These are phyloP conservation scores for Drosophila mayaguana DNA, from an alignment of 2,888 invertebrate genomes.

Conservation along the genomic window DNA sequence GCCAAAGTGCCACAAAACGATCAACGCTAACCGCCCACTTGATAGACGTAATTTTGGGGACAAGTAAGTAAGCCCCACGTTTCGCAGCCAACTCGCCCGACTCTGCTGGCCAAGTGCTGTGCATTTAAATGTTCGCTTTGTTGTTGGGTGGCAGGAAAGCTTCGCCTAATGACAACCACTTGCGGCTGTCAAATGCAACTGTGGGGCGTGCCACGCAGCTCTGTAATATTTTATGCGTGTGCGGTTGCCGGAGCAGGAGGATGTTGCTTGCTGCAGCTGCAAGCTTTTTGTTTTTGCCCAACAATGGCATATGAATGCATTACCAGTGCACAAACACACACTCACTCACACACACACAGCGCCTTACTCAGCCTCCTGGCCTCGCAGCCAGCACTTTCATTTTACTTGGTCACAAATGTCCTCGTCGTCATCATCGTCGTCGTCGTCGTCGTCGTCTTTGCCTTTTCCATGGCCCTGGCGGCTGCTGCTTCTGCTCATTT, in stretches of 20 bases:
- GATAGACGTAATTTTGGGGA: conserved; percentile 72
- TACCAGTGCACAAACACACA: conserved; percentile 37
- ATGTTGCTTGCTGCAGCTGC: conserved; percentile 6
- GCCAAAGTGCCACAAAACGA: conserved; percentile 73
- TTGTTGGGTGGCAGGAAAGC: conserved; percentile 49
- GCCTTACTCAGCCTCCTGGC: conserved; percentile 14
- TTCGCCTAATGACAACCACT: conserved; percentile 78
- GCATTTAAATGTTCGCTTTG: conserved; percentile 78
- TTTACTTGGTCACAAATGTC: conserved; percentile 63
- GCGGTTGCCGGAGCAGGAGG: conserved; percentile 12
- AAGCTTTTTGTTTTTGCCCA: conserved; percentile 48
- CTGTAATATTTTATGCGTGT: conserved; percentile 75
- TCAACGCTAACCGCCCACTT: conserved; percentile 74
- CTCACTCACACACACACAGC: conserved; percentile 7
- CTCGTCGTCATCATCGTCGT: conserved; percentile 15
- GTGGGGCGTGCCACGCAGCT: conserved; percentile 66
- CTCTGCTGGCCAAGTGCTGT: conserved; percentile 50
- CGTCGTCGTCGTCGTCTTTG: conserved; percentile 30
- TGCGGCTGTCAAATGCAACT: conserved; percentile 80
- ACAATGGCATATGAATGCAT: conserved; percentile 78
- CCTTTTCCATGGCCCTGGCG: conserved; percentile 23
- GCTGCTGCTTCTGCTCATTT: conserved; percentile 50
- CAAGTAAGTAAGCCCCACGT: conserved; percentile 6
- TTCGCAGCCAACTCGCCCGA: background rate
- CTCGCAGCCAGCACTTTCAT: conserved; percentile 42